Evolutionary conservation across 2,113 vertebrate genomes (phyloP).

Genomic region (Lycaon pictus): DNA sequence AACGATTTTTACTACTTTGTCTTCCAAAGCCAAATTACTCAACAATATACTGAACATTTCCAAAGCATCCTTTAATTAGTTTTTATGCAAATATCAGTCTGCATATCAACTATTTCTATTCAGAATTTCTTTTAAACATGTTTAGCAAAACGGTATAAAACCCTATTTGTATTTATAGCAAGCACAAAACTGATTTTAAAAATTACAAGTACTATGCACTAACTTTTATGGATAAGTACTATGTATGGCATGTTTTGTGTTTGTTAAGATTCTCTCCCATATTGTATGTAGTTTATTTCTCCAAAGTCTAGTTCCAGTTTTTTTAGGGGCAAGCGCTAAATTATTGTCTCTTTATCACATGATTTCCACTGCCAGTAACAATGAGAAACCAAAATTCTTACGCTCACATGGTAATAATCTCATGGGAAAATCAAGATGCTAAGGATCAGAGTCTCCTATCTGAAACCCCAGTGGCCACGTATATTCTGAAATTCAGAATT

Average conservation of each 20-base stretch:
- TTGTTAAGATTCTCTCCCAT: background rate
- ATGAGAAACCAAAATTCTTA: background rate
- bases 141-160: constrained; percentile 39
- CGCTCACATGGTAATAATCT: background rate
- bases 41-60: constrained; percentile 60
- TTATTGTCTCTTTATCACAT: background rate
- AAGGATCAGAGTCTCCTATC: background rate
- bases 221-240: background rate
- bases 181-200: constrained; percentile 15
- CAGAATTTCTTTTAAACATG: constrained; percentile 18
- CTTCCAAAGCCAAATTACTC: constrained; percentile 68
- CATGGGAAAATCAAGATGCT: background rate
- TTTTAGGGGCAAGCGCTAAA: background rate
- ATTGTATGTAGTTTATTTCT: background rate
- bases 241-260: background rate
- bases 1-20: constrained; percentile 65
- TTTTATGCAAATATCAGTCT: constrained; percentile 76
- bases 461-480: background rate
- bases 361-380: background rate
- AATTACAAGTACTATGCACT: background rate
- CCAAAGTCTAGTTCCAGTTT: constrained; percentile 16
- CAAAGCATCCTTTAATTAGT: constrained; percentile 69
- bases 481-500: background rate
- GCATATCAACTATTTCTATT: constrained; percentile 42
- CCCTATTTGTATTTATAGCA: background rate